A percentile compares a stretch with the other conserved stretches of the same genome.
These are phyloP conservation scores for Cactoblastis cactorum DNA, from an alignment of 2,888 invertebrate genomes.

Conservation along the genomic window DNA sequence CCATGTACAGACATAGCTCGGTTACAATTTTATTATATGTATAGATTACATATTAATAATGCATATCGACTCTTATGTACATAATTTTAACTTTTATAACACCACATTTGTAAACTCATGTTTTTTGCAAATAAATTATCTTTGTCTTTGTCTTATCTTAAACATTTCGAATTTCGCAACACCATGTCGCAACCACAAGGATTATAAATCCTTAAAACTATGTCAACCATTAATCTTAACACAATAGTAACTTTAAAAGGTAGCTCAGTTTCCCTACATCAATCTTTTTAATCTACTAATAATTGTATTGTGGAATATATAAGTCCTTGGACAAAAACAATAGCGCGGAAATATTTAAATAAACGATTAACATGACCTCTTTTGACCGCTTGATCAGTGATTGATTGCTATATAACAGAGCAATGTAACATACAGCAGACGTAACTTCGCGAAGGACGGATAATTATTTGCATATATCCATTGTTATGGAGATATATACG, in stretches of 20 bases:
- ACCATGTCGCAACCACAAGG: neutral
- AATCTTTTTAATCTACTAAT: conserved; percentile 33
- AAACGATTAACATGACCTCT: conserved; percentile 20
- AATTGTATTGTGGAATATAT: conserved; percentile 38
- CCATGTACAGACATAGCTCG: too few species aligned
- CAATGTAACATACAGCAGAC: conserved; percentile 36
- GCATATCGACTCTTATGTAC: too few species aligned
- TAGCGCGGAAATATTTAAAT: conserved; percentile 30
- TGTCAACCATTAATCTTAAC: neutral
- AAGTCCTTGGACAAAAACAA: conserved; percentile 37
- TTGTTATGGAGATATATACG: conserved; percentile 24
- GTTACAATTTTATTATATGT: too few species aligned
- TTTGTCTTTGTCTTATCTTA: neutral
- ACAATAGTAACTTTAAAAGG: neutral
- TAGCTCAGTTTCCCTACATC: conserved; percentile 15
- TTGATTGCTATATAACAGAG: conserved; percentile 19
- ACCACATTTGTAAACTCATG: too few species aligned
- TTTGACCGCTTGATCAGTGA: conserved; percentile 20
- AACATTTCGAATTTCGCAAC: neutral
- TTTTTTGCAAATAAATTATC: too few species aligned
- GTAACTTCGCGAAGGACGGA: conserved; percentile 26
- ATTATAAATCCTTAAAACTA: neutral
- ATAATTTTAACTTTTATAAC: too few species aligned
- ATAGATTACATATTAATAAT: too few species aligned
- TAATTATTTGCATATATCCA: conserved; percentile 19